Evolutionary conservation across 2,888 invertebrate genomes (phyloP), one percentile per base, ranked within the genome.

Genomic region (Schizotus pectinicornis): DNA sequence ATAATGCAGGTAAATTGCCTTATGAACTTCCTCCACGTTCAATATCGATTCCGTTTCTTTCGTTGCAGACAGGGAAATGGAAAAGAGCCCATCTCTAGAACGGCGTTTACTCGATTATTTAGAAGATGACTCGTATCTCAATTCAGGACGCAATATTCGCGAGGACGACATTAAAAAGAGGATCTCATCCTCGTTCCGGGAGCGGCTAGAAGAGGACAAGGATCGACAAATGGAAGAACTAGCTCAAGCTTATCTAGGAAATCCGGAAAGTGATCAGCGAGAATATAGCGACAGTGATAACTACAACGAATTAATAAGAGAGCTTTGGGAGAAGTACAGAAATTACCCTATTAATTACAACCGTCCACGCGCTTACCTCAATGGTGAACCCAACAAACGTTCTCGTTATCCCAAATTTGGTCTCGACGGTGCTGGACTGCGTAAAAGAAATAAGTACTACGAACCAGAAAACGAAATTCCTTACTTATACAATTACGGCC

Each of bases 271-370:
- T 52, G 82, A 83, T 56, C 81, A 80, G 0, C 83, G 84, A 63
- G 63, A 69, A 42, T 86, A 86, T 66, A 81, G 83, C 5, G 22
- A 22, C 22, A 5, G 2, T 5, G 22, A 22, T 22, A 22, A 22
- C 5, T 22, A 22, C 22, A 22, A 22, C 22, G 76, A 84, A 39
- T 77, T 85, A 12, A 71, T 87, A 41, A 81, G 82, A 50, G 81
- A 84, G 63, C 77, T 86, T 7, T 86, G 84, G 83, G 82, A 84
- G 31, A 85, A 85, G 70, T 85, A 85, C 67, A 82, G 83, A 70
- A 81, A 79, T 46, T 78, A 80, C 49, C 80, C 82, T 60, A 77
- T 79, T 62, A 59, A 65, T 59, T 59, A 71, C 63, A 63, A 76
- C 54, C 79, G 81, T 43, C 71, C 73, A 14, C 63, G 45, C 38